These are phyloP conservation scores for Alloplasta piceator DNA, from an alignment of 2,888 invertebrate genomes.

Conservation along the genomic window DNA sequence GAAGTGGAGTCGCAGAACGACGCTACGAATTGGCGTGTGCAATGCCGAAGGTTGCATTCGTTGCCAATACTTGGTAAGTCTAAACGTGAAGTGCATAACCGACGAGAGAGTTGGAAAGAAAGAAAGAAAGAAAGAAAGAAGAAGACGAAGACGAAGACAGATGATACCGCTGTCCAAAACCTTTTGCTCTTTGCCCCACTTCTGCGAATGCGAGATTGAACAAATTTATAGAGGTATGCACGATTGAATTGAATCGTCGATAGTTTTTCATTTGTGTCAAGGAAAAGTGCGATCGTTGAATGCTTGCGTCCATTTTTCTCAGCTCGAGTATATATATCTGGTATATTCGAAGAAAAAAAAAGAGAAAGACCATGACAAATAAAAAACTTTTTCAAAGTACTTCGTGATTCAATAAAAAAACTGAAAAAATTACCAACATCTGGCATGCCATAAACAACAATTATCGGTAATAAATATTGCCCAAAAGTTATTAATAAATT, in stretches of 20 bases:
- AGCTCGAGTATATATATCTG: too few species aligned
- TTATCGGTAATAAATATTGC: too few species aligned
- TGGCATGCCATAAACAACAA: too few species aligned
- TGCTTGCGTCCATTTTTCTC: background rate
- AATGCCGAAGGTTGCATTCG: conserved; percentile 28
- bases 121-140: conserved; percentile 25
- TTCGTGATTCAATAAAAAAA: too few species aligned
- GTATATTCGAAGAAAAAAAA: too few species aligned
- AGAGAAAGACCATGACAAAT: too few species aligned
- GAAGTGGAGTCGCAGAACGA: conserved; percentile 26
- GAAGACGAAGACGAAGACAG: conserved; percentile 5
- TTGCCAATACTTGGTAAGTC: conserved; percentile 58
- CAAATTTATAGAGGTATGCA: conserved; percentile 65
- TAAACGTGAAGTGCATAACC: conserved; percentile 37
- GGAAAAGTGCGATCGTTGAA: conserved; percentile 3
- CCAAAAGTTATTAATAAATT: too few species aligned
- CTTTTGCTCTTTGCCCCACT: conserved; percentile 53
- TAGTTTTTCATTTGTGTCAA: conserved; percentile 8
- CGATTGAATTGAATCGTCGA: conserved; percentile 47
- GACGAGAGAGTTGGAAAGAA: conserved; percentile 15
- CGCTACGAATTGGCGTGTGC: conserved; percentile 58
- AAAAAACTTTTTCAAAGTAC: too few species aligned
- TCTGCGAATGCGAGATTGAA: conserved; percentile 66
- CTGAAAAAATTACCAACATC: too few species aligned
- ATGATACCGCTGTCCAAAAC: conserved; percentile 37